Evolutionary conservation across 2,888 invertebrate species (phyloP).

Genomic region (Allolobophora icterica): DNA sequence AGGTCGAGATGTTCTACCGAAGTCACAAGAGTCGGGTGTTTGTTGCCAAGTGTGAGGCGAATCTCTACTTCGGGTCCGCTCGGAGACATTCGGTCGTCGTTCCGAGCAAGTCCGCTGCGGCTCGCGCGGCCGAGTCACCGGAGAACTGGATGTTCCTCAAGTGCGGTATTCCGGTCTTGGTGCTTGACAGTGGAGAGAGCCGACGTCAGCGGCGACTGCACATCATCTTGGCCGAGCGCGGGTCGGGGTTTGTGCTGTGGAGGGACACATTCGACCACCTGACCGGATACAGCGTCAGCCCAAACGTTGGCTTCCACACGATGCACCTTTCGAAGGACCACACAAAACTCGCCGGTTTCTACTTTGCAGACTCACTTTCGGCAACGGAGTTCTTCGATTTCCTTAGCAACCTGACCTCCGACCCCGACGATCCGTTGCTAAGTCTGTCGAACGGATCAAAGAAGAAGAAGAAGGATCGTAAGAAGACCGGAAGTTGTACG

Average conservation of each 20-base stretch:
- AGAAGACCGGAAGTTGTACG: conserved; percentile 31
- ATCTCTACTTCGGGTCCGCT: conserved; percentile 62
- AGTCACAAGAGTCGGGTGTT: conserved; percentile 80
- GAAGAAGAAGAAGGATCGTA: conserved; percentile 35
- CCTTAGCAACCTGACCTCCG: conserved; percentile 73
- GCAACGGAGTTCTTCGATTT: conserved; percentile 72
- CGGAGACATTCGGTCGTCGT: conserved; percentile 24
- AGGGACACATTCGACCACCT: conserved; percentile 81
- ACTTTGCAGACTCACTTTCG: conserved; percentile 78
- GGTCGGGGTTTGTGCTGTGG: conserved; percentile 83
- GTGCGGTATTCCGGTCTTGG: conserved; percentile 81
- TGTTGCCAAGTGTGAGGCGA: conserved; percentile 78
- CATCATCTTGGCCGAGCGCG: conserved; percentile 78
- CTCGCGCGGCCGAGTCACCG: background rate
- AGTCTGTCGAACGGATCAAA: conserved; percentile 65
- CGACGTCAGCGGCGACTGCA: conserved; percentile 69
- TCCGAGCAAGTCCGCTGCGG: background rate
- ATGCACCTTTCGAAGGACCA: conserved; percentile 81
- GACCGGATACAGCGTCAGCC: conserved; percentile 75
- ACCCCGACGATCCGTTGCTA: conserved; percentile 78
- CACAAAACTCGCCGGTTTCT: conserved; percentile 78
- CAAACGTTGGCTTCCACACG: conserved; percentile 77
- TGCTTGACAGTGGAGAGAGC: conserved; percentile 80
- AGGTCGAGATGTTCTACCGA: conserved; percentile 66
- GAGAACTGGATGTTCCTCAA: conserved; percentile 76